Evolutionary conservation across 64 coral and sea anemone genomes (phyloP).

Genomic region (Dendrophyllia cribrosa): DNA sequence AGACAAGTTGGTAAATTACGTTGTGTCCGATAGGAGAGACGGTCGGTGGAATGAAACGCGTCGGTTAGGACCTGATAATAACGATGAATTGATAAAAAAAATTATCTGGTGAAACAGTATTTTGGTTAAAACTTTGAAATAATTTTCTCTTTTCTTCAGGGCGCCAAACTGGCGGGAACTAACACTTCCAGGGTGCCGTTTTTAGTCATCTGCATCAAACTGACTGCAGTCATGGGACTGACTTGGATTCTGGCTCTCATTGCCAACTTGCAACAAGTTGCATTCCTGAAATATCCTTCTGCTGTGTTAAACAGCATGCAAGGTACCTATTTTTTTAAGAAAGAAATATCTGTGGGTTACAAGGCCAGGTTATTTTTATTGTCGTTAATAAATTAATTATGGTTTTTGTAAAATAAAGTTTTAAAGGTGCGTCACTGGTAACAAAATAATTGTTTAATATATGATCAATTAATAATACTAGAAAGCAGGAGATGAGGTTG

Average conservation of each 20-base stretch:
- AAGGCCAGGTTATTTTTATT: not conserved
- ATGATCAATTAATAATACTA: no score
- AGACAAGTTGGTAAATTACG: no score
- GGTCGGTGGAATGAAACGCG: no score
- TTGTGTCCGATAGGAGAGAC: no score
- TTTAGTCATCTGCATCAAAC: not conserved
- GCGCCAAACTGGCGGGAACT: not conserved
- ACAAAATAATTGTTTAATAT: no score
- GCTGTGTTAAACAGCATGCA: conserved; percentile 19
- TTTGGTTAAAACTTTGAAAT: not conserved
- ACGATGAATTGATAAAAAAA: no score
- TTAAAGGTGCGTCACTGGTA: no score
- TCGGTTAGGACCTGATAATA: no score
- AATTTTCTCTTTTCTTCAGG: not conserved
- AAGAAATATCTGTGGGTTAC: no score
- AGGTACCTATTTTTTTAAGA: not conserved
- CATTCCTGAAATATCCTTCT: not conserved
- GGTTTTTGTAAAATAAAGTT: no score
- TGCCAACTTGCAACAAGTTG: conserved; percentile 8
- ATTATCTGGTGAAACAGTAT: not conserved
- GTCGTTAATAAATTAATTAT: no score
- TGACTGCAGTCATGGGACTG: conserved; percentile 28
- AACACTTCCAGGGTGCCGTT: not conserved
- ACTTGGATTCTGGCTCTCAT: conserved; percentile 29
- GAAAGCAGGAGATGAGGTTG: no score